Base-by-base conservation (phyloP, 2,888 invertebrate genomes). In the Eristalis arbustorum region DNA sequence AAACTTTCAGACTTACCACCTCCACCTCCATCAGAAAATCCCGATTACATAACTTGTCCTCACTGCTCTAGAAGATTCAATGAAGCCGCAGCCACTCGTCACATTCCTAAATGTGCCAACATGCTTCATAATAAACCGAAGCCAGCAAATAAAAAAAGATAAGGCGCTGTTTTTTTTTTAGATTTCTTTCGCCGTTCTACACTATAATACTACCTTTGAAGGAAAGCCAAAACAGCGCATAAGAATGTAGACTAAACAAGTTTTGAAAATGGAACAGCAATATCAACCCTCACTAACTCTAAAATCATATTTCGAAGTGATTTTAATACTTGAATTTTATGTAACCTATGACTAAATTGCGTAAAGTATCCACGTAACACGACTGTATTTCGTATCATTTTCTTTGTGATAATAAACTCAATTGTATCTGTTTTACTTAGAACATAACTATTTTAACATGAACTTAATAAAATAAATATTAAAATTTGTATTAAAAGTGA, bases 71-170 rank as follows among this genome's bases (percentile, higher is more conserved):
- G 98, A 0, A 96, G 96, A 90, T 98, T 98, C 94, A 97, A 97
- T 93, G 95, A 96, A 90, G 93, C 94, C 0, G 97, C 97, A 0
- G 98, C 98, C 1, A 96, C 96, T 89, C 93, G 98, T 34, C 98
- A 98, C 93, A 98, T 98, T 89, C 98, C 98, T 68, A 96, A 97
- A 93, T 98, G 98, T 93, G 96, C 96, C 90, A 95, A 94, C 90
- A 97, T 95, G 94, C 93, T 95, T 89, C 97, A 96, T 92, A 98
- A 98, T 92, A 97, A 97, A 90, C 95, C 96, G 89, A 95, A 93
- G 91, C 93, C 89, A 82, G 89, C 42, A 59, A 61, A 59, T 14
- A 79, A 68, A 25, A 62, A 75, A 75, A 87, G 64, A 83, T 87
- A 76, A 73, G 69, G 18, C 28, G 4, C 18, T 69, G 57, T 3